A percentile compares a stretch with the other conserved stretches of the same genome.
phyloP scores from a whole-genome alignment of 2,888 invertebrate genomes.

The Microchrysa polita region DNA sequence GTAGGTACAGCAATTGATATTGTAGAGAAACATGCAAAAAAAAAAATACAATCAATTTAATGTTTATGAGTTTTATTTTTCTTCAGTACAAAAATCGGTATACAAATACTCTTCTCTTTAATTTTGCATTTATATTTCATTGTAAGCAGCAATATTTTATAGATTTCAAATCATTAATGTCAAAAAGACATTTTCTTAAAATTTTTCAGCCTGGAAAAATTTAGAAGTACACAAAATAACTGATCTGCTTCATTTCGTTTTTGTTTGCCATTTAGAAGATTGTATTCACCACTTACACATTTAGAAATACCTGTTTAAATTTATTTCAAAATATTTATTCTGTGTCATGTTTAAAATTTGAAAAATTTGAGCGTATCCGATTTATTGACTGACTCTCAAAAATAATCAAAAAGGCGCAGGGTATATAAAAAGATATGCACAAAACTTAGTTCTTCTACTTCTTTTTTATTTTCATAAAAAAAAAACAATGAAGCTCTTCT shows the following conservation, averaged over 20 bases:
- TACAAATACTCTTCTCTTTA: conserved; percentile 38
- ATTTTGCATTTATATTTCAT: conserved; percentile 19
- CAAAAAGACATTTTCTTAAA: too few relatives aligned
- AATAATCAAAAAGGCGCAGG: conserved; percentile 5
- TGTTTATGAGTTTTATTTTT: conserved; percentile 35
- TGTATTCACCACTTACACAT: too few relatives aligned
- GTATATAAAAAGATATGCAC: conserved; percentile 16
- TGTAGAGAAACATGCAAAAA: too few relatives aligned
- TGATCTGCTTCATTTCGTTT: too few relatives aligned
- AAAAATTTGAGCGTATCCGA: conserved; percentile 16
- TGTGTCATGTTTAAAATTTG: neutral
- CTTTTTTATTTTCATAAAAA: conserved; percentile 20
- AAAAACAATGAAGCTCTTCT: neutral
- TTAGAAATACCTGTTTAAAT: too few relatives aligned
- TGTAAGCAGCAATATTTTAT: conserved; percentile 21
- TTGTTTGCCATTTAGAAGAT: too few relatives aligned
- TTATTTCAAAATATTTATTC: neutral
- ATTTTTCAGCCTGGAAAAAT: too few relatives aligned
- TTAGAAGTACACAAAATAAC: too few relatives aligned
- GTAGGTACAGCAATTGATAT: too few relatives aligned
- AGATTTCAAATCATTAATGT: too few relatives aligned
- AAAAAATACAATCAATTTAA: too few relatives aligned
- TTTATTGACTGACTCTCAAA: conserved; percentile 8
- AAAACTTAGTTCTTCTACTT: conserved; percentile 1
- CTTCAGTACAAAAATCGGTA: conserved; percentile 46